Evolutionary conservation across 2,888 invertebrate genomes (phyloP), one percentile per base, ranked within the genome.

Genomic region (Neoitamus cyanurus): DNA sequence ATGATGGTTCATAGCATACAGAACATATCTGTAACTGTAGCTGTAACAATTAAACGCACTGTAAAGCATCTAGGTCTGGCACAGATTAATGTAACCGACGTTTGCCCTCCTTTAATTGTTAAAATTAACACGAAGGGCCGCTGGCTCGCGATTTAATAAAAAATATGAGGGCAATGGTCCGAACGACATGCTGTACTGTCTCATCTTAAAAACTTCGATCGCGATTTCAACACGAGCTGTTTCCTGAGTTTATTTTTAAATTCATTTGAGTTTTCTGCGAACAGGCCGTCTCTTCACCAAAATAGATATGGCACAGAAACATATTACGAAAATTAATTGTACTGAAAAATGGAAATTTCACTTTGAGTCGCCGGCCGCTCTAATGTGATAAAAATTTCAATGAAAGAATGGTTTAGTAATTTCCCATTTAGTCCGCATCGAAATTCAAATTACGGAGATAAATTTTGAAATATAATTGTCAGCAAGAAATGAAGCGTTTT

Each of bases 241-340:
- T 78, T 78, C 78, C 78, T 78, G 78, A 30, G 78, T 78, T 78
- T 78, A 78, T 78, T 78, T 78, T 78, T 78, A 48, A 78, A 78
- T 78, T 48, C 31, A 75, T 75, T 42, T 75, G 37, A 37, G n/a
- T 42, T 75, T 58, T 58, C 28, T 25, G 25, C 31, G 78, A 48
- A 31, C 31, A 58, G 20, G 31, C 28, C 30, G 48, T 31, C 30
- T 25, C 58, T 78, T 78, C 28, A 78, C 58, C 9, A 78, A 78
- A 78, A 78, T 78, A 78, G 78, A 78, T 48, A 58, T 78, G 78
- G 78, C 78, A 78, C 78, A 48, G 48, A 78, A 78, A 78, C 37
- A 75, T 42, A 75, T 75, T 75, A 75, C 37, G 75, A 75, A 25
- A 58, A 42, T 42, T 75, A 75, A 42, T 58, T 25, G 42, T 75